These are phyloP conservation scores for Aegithalos caudatus DNA, from an alignment of 2,113 vertebrate species.

Conservation along the genomic window DNA sequence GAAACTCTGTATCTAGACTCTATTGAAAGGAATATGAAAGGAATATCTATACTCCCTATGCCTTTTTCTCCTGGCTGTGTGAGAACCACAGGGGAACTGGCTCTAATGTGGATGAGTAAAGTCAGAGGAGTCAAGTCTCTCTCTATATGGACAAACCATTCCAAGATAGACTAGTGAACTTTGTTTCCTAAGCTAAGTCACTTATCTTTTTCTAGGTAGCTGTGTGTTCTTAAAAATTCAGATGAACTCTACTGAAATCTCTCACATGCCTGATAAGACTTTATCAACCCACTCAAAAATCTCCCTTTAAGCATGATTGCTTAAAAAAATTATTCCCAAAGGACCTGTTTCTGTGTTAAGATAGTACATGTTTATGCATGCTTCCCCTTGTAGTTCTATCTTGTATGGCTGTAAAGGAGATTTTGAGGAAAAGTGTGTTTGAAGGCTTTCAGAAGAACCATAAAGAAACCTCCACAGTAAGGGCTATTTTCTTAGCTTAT, in stretches of 20 bases:
- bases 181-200: background rate
- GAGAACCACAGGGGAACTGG: background rate
- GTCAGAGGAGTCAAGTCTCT: background rate
- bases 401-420: background rate
- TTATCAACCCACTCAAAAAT: background rate
- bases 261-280: background rate
- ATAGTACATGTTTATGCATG: background rate
- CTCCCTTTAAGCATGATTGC: background rate
- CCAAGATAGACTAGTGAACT: accelerated
- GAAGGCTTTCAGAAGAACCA: background rate
- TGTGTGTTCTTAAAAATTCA: background rate
- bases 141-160: background rate
- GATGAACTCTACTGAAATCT: background rate
- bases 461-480: background rate
- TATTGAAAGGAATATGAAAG: no score
- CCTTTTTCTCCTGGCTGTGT: background rate
- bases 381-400: background rate
- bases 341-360: background rate
- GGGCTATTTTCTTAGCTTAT: background rate
- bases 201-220: background rate
- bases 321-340: background rate
- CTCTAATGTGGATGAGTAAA: background rate
- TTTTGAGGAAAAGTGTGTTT: background rate
- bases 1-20: background rate
- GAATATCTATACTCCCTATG: background rate